Evolutionary conservation across 2,888 invertebrate species (phyloP), one percentile per base, ranked within the genome.

Genomic region (Drosophila conformis): DNA sequence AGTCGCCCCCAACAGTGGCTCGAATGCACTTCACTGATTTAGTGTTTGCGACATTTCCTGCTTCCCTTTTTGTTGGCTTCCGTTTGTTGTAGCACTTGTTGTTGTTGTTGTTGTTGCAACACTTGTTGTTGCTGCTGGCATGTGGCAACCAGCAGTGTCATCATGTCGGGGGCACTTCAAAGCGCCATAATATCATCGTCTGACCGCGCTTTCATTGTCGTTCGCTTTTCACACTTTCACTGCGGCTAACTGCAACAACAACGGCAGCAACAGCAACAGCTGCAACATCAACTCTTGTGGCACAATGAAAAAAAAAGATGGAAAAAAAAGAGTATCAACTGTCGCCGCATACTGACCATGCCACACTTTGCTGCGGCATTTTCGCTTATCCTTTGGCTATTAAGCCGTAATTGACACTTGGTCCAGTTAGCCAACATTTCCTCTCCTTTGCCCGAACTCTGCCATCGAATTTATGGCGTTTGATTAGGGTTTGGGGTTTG

Each of bases 371-470:
- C 86, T 85, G 90, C 80, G 87, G 87, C 83, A 73, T 85, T 87
- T 87, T 89, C 64, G 88, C 86, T 85, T 83, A 87, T 89, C 90
- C 90, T 80, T 85, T 89, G 71, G 89, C 87, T 70, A 89, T 89
- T 87, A 89, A 71, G 76, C 81, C 83, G 87, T 87, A 87, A 87
- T 87, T 87, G 87, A 88, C 87, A 87, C 87, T 87, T 81, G 78
- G 80, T 78, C 70, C 71, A 76, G 80, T 70, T 79, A 60, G 67
- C 53, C 67, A 65, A 36, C 71, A 62, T 60, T 65, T 65, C 61
- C 52, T 56, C 42, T 53, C 51, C 52, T 64, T 64, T 15, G 8
- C 25, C 25, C 25, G 8, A 25, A 4, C 25, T 15, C 46, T 46
- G 46, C 25, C 46, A 25, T 25, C 25, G 25, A 46, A 46, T 46